Evolutionary conservation across 1,140 invertebrate genomes (phyloP), one percentile per base, ranked within the genome.

Genomic region (Drosophila nigromelanica): DNA sequence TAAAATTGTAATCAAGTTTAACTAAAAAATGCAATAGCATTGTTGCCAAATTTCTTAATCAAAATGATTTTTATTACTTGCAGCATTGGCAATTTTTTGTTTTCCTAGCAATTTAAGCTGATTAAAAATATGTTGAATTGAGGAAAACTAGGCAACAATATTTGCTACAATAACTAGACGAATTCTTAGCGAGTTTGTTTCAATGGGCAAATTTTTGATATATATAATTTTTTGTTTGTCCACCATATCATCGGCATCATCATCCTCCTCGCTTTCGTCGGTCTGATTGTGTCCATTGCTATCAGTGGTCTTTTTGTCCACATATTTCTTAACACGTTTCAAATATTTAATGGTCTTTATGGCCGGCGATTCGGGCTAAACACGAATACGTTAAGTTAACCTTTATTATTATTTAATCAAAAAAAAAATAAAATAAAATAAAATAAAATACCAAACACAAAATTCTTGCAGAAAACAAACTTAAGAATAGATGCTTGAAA

Each of bases 181-280:
- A 6, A 5, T 35, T 35, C 33, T 27, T 12, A 24, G 18, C 12
- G 18, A 3, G 1, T 10, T 11, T 47, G n/a, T 30, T 69, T 14
- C 3, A 27, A 27, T 27, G 27, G 27, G 27, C 3, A 0, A 27
- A 6, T 6, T 27, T 27, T 27, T 27, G 27, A 6, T 27, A 27
- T 27, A 27, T 27, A 27, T 5, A 2, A 6, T 27, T 58, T 33
- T 59, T 45, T 60, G 30, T 40, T 50, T 11, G 76, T 91, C 92
- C 94, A 95, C 94, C 94, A 94, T 92, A 91, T 95, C 94, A 58
- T 94, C 94, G 37, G 92, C 93, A 80, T 94, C 93, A 79, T 93
- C 93, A 73, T 93, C 94, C 43, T 91, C 90, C 60, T 90, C 83
- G 63, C 75, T 86, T 6, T 76, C 76, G 42, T 89, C 80, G 18